phyloP scores from a whole-genome alignment of 2,888 invertebrate species.

The Apeira syringaria region DNA sequence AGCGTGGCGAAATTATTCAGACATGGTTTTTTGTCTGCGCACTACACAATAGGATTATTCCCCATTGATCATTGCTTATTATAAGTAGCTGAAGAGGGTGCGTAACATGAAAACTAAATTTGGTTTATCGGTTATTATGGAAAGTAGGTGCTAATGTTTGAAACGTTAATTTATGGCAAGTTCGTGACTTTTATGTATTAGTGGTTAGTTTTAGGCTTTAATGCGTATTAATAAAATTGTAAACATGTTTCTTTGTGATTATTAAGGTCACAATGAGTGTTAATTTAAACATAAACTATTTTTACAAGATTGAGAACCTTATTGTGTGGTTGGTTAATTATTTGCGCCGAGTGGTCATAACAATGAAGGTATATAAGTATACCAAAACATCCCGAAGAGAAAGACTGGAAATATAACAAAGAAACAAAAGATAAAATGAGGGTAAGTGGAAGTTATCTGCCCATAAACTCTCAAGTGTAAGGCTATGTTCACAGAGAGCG shows the following conservation, averaged over 20 bases:
- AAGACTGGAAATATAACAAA: constrained; percentile 63
- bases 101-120: constrained; percentile 83
- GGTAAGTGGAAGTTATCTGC: constrained; percentile 69
- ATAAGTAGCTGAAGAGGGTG: constrained; percentile 78
- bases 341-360: constrained; percentile 13
- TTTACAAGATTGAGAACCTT: neutral
- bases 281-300: neutral
- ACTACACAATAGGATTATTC: constrained; percentile 81
- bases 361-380: constrained; percentile 3
- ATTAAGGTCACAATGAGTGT: neutral
- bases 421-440: constrained; percentile 70
- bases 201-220: constrained; percentile 50
- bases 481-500: constrained; percentile 38
- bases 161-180: constrained; percentile 72
- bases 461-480: constrained; percentile 56
- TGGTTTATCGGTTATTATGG: constrained; percentile 84
- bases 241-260: too few relatives aligned
- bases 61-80: constrained; percentile 83
- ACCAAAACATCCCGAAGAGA: constrained; percentile 23
- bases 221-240: neutral
- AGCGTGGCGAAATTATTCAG: constrained; percentile 79
- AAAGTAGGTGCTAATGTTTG: constrained; percentile 82
- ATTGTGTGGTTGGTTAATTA: neutral
- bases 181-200: constrained; percentile 74
- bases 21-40: constrained; percentile 79